phyloP scores from a whole-genome alignment of 2,888 invertebrate species.

The Lobophora halterata region DNA sequence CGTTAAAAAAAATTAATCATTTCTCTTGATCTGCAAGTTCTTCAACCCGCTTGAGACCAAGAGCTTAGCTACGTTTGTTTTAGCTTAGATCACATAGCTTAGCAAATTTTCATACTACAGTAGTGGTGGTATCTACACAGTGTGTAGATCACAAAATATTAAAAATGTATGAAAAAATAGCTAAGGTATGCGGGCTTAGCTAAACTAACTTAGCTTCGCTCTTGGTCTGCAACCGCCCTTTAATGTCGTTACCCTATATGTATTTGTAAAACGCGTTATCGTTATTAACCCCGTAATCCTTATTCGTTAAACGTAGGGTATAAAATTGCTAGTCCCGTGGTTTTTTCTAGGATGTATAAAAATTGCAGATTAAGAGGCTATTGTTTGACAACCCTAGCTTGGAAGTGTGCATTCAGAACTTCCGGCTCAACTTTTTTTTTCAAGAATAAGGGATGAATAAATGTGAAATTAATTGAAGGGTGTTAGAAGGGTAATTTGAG shows the following conservation, averaged over 20 bases:
- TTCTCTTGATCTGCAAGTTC: too few relatives aligned
- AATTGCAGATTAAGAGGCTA: constrained; percentile 46
- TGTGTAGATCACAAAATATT: too few relatives aligned
- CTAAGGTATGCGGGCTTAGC: too few relatives aligned
- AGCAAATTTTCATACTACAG: too few relatives aligned
- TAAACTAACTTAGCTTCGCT: too few relatives aligned
- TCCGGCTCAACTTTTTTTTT: constrained; percentile 64
- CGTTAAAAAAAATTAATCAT: too few relatives aligned
- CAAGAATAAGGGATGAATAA: constrained; percentile 56
- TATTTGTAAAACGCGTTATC: constrained; percentile 19
- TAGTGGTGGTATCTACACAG: too few relatives aligned
- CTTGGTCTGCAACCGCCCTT: too few relatives aligned
- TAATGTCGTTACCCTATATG: constrained; percentile 26
- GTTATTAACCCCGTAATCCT: constrained; percentile 24
- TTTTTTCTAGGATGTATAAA: constrained; percentile 29
- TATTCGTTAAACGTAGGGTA: constrained; percentile 34
- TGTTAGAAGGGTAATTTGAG: constrained; percentile 56
- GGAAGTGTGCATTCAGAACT: constrained; percentile 52
- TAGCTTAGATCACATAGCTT: too few relatives aligned
- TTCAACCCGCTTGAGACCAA: too few relatives aligned
- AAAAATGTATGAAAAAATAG: too few relatives aligned
- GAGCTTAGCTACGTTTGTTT: too few relatives aligned
- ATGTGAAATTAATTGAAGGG: constrained; percentile 75
- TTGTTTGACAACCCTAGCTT: constrained; percentile 55
- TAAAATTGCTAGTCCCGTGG: constrained; percentile 28